A percentile compares a stretch with the other conserved stretches of the same genome.
These are phyloP conservation scores for Dynastes grantii DNA, from an alignment of 2,888 invertebrate species.

Conservation along the genomic window DNA sequence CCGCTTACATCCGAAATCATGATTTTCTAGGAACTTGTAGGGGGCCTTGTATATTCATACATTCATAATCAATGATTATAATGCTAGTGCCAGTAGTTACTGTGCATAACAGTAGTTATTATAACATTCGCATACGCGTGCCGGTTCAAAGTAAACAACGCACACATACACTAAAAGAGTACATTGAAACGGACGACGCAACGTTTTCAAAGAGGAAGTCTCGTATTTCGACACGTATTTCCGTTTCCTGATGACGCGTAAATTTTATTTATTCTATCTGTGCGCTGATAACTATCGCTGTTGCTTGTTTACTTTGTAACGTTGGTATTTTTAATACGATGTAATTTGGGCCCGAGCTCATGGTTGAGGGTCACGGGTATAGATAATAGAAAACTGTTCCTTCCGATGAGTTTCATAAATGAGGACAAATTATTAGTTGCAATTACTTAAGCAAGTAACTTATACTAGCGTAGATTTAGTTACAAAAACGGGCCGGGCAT, in stretches of 20 bases:
- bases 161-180: constrained; percentile 21
- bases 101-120: constrained; percentile 22
- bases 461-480: too few relatives aligned
- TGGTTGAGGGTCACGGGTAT: too few relatives aligned
- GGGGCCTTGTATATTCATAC: too few relatives aligned
- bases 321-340: constrained; percentile 39
- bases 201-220: constrained; percentile 43
- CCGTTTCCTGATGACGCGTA: constrained; percentile 44
- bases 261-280: constrained; percentile 47
- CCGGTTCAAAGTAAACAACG: constrained; percentile 9
- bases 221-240: constrained; percentile 48
- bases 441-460: too few relatives aligned
- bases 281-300: constrained; percentile 29
- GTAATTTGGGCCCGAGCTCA: not conserved
- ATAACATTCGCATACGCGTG: constrained; percentile 28
- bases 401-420: too few relatives aligned
- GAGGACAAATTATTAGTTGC: too few relatives aligned
- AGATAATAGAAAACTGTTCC: too few relatives aligned
- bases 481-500: too few relatives aligned
- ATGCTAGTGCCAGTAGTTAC: too few relatives aligned
- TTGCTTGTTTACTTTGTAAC: constrained; percentile 38
- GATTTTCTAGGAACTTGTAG: too few relatives aligned
- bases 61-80: too few relatives aligned
- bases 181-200: constrained; percentile 24
- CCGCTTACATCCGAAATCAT: too few relatives aligned